Evolutionary conservation across 2,888 invertebrate species (phyloP).

Genomic region (Caenorhabditis japonica): DNA sequence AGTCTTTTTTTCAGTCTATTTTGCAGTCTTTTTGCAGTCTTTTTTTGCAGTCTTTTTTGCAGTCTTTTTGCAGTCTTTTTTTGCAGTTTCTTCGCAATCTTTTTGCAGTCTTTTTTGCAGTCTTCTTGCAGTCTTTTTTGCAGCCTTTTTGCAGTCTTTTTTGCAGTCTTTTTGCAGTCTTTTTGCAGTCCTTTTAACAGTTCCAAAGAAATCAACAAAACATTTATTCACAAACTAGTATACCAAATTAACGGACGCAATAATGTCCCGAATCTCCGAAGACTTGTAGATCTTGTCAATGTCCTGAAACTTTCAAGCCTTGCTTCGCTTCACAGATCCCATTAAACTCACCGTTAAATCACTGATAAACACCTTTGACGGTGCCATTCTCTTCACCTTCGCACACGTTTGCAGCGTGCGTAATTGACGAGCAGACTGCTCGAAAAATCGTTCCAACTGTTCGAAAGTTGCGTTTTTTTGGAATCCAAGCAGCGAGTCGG

Average conservation of each 20-base stretch:
- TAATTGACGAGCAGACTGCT: slow-evolving; percentile 24
- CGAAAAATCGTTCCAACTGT: slow-evolving; percentile 64
- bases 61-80: no score
- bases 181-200: no score
- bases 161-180: no score
- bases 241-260: slow-evolving; percentile 57
- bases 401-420: slow-evolving; percentile 16
- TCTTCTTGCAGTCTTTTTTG: no score
- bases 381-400: slow-evolving; percentile 55
- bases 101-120: no score
- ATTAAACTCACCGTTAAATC: slow-evolving; percentile 61
- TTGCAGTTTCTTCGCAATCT: no score
- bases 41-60: no score
- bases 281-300: slow-evolving; percentile 75
- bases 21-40: no score
- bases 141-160: no score
- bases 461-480: slow-evolving; percentile 64
- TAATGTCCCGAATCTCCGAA: slow-evolving; percentile 74
- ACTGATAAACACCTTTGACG: slow-evolving; percentile 74
- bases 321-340: neutral
- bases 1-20: no score
- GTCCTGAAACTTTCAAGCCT: slow-evolving; percentile 55
- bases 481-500: slow-evolving; percentile 71
- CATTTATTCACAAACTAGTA: slow-evolving; percentile 22
- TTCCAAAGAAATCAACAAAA: no score